phyloP scores from a whole-genome alignment of 2,113 vertebrate species.

The Taurulus bubalis region DNA sequence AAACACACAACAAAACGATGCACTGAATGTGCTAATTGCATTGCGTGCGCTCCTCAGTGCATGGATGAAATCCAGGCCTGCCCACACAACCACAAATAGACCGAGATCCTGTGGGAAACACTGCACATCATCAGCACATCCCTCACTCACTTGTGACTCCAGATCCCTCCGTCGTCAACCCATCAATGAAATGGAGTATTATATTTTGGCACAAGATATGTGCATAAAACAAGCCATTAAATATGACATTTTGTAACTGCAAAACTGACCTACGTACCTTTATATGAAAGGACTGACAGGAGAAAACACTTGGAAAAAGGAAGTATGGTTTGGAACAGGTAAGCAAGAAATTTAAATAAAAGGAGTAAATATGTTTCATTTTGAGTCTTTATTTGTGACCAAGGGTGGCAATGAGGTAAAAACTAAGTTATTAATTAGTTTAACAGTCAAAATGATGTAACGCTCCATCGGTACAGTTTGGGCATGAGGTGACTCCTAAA shows the following conservation, averaged over 20 bases:
- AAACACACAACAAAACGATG: not conserved
- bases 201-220: not conserved
- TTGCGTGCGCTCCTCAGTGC: not conserved
- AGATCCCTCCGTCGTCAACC: not conserved
- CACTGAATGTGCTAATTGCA: conserved; percentile 5
- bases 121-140: not conserved
- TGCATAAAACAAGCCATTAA: not conserved
- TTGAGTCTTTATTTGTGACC: not conserved
- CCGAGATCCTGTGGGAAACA: conserved; percentile 3
- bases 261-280: not conserved
- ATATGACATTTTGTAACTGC: not conserved
- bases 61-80: not conserved
- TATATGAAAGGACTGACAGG: not conserved
- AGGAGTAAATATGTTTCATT: not conserved
- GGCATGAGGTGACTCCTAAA: conserved; percentile 1
- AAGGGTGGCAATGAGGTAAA: no score
- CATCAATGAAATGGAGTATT: not conserved
- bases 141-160: not conserved
- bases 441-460: not conserved
- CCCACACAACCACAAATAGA: conserved; percentile 21
- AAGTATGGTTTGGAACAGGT: not conserved
- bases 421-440: not conserved
- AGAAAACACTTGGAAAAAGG: not conserved
- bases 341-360: not conserved
- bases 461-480: not conserved